Evolutionary conservation across 2,113 vertebrate species (phyloP), one percentile per base, ranked within the genome.

Genomic region (Rhadina sibilatrix): DNA sequence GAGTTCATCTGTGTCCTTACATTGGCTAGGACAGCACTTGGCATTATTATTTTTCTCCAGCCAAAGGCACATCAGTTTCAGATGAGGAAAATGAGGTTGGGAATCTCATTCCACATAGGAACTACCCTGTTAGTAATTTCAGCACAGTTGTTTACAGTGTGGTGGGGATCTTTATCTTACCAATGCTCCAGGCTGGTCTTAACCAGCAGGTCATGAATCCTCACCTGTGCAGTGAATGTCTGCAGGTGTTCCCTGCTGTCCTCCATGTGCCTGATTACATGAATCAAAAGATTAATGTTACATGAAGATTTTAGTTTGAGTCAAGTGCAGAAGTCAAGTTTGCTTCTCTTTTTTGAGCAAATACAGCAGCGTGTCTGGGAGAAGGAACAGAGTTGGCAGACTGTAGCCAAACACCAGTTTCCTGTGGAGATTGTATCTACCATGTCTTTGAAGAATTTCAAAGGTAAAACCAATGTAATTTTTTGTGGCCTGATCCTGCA

Each of bases 61-160:
- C 14, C 8, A 15, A 65, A 53, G n/a, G 11, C 40, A 35, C 3
- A 6, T 54, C 49, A 8, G 4, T n/a, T 50, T 57, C 6, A 13
- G 60, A 40, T 65, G 18, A 61, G 42, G n/a, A 65, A 24, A 72
- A 57, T 8, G 27, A 47, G 11, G 37, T 56, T 77, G 28, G 31
- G 28, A 69, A 31, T 65, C 27, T 31, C 8, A 1, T 65, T 54
- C 18, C 15, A 6, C 2, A 0, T 10, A 12, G 0, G 7, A 63
- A 20, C 15, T 16, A 15, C 5, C 52, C 53, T 12, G 16, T 30
- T 28, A 2, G 8, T 59, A 6, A 16, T 25, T 47, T 23, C 30
- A n/a, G 42, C 3, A 2, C 2, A 6, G 40, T 10, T 35, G 35
- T 47, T 40, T 28, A 1, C 15, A 20, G 31, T 35, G 42, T 49